A percentile compares a stretch with the other conserved stretches of the same genome.
These are phyloP conservation scores for Julus scandinavius DNA, from an alignment of 2,888 invertebrate genomes.

Conservation along the genomic window DNA sequence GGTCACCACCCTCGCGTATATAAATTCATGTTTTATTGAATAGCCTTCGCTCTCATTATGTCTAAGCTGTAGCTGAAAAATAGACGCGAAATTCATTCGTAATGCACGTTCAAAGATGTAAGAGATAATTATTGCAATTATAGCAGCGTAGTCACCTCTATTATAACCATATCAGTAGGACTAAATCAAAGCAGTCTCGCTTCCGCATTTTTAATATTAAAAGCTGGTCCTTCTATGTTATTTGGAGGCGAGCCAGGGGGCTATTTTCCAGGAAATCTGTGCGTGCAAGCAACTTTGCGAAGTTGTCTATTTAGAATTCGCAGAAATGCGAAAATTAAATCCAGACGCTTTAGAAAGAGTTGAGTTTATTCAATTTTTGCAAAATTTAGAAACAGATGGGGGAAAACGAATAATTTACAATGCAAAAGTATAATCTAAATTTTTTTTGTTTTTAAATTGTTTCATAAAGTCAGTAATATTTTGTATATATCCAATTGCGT, in stretches of 20 bases:
- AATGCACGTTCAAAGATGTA: slow-evolving; percentile 7
- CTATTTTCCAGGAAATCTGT: not conserved
- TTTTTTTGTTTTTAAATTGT: no score
- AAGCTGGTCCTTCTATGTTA: not conserved
- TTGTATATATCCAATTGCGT: no score
- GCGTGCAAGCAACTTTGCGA: not conserved
- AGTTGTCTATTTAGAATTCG: not conserved
- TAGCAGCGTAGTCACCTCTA: not conserved
- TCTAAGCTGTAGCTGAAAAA: not conserved
- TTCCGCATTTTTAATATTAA: slow-evolving; percentile 33
- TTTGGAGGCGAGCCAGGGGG: slow-evolving; percentile 1
- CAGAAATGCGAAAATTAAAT: no score
- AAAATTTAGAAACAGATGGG: no score
- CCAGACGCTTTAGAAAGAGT: no score
- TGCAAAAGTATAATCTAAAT: no score
- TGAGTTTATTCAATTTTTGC: no score
- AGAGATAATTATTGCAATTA: not conserved
- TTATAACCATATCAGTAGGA: not conserved
- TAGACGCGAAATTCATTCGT: slow-evolving; percentile 2
- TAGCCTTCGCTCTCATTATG: slow-evolving; percentile 25
- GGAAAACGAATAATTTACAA: no score
- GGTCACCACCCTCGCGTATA: slow-evolving; percentile 18
- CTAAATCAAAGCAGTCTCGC: not conserved
- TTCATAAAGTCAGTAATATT: no score
- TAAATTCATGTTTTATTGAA: slow-evolving; percentile 16